Base-by-base conservation (phyloP, 1,140 invertebrate genomes). In the Pseudomyrmex gracilis region DNA sequence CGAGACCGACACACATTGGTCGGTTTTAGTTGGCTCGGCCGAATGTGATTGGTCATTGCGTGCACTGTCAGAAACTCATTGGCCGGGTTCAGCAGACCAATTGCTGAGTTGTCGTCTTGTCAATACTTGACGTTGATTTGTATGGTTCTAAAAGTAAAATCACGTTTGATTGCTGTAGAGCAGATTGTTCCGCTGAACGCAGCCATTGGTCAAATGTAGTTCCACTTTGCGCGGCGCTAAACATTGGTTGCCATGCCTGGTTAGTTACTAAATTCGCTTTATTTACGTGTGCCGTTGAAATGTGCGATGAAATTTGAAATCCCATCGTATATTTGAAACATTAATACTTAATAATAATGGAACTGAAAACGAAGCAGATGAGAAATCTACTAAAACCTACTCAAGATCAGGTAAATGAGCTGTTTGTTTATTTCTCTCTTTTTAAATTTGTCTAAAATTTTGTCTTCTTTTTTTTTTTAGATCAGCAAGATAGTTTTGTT, bases 341-440 rank as follows among this genome's bases (percentile, higher is more conserved):
- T 66, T 61, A 51, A 8, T 24, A 90, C 87, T 77, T 51, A 7
- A 63, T 24, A 7, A 63, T 24, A 5, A 92, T 93, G 91, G 68
- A 83, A 5, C 53, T 92, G 12, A 92, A 92, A 63, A 93, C 92
- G 20, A 92, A 84, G 63, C 73, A 88, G 73, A 92, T 92, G 90
- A 57, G 63, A 34, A 83, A 88, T 51, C 85, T 92, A 70, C 84
- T 91, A 15, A 83, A 88, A 47, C 88, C 90, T 3, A 85, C 92
- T 70, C 87, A 89, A 22, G 73, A 85, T 47, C 90, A 92, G 78
- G 92, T 93, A 92, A 89, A 17, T 10, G 63, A 67, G 17, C 10
- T 51, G 20, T 9, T 9, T 51, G 20, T 9, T 9, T 86, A 34
- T 53, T 61, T 66, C 24, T 43, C 4, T 4, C 34, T 7, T 34